phyloP scores from a whole-genome alignment of 2,113 vertebrate species.

The Heterochromis multidens region DNA sequence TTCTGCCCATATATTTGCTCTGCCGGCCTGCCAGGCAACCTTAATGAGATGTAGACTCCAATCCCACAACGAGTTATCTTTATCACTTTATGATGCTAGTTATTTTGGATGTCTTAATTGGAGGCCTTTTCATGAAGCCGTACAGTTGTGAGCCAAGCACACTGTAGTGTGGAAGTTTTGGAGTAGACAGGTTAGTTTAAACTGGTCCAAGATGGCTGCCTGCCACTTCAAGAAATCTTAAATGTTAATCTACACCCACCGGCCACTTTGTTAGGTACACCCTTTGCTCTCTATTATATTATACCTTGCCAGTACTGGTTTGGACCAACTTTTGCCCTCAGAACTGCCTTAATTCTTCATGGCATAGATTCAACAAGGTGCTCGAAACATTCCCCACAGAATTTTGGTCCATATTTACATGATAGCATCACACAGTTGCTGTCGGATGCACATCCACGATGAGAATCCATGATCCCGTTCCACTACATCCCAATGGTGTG shows the following conservation, averaged over 20 bases:
- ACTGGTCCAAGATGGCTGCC: neutral
- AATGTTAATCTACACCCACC: neutral
- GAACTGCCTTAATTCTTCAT: neutral
- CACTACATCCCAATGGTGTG: neutral
- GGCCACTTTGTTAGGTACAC: neutral
- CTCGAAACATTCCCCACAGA: neutral
- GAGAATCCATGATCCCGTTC: neutral
- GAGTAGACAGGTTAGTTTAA: neutral
- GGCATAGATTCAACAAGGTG: neutral
- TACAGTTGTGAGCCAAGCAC: neutral
- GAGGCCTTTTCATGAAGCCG: constrained; percentile 29
- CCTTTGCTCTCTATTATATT: neutral
- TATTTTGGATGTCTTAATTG: constrained; percentile 66
- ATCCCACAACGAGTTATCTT: constrained; percentile 53
- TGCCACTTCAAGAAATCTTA: neutral
- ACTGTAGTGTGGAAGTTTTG: neutral
- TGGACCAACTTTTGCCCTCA: neutral
- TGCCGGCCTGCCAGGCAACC: constrained; percentile 26
- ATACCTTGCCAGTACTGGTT: neutral
- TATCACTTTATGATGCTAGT: constrained; percentile 53
- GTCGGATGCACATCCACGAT: neutral
- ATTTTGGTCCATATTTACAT: neutral
- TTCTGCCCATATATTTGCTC: constrained; percentile 30
- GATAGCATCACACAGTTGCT: neutral
- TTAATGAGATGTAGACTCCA: constrained; percentile 45